phyloP scores from a whole-genome alignment of 1,140 invertebrate species.

The Ruditapes philippinarum region DNA sequence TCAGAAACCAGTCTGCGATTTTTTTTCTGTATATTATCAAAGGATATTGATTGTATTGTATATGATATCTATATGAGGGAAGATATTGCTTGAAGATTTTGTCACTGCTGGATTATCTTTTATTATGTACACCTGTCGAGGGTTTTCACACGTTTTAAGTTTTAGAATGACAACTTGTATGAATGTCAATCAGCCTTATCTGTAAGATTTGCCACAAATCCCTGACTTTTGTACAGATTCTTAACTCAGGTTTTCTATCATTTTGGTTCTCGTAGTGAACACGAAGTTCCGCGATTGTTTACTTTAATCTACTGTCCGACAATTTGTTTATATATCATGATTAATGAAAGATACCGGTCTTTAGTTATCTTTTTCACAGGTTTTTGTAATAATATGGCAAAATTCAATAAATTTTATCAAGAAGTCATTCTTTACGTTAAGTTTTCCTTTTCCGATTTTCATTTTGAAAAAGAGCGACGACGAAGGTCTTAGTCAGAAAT shows the following conservation, averaged over 20 bases:
- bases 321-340: slow-evolving; percentile 37
- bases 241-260: neutral
- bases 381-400: slow-evolving; percentile 25
- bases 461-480: neutral
- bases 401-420: slow-evolving; percentile 12
- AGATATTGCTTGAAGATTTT: neutral
- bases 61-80: neutral
- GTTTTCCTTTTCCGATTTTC: neutral
- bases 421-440: slow-evolving; percentile 10
- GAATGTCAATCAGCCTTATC: slow-evolving; percentile 44
- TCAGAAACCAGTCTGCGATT: neutral
- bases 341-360: neutral
- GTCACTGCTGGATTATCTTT: slow-evolving; percentile 29
- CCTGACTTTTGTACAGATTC: slow-evolving; percentile 33
- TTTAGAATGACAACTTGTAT: neutral
- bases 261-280: neutral
- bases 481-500: slow-evolving; percentile 31
- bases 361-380: slow-evolving; percentile 58
- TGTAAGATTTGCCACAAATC: slow-evolving; percentile 24
- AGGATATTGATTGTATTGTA: neutral
- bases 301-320: slow-evolving; percentile 33
- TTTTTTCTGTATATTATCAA: slow-evolving; percentile 15
- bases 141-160: slow-evolving; percentile 43
- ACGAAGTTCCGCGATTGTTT: neutral
- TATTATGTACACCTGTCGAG: slow-evolving; percentile 48